phyloP scores from a whole-genome alignment of 1,140 invertebrate genomes.

The Phthorimaea operculella region DNA sequence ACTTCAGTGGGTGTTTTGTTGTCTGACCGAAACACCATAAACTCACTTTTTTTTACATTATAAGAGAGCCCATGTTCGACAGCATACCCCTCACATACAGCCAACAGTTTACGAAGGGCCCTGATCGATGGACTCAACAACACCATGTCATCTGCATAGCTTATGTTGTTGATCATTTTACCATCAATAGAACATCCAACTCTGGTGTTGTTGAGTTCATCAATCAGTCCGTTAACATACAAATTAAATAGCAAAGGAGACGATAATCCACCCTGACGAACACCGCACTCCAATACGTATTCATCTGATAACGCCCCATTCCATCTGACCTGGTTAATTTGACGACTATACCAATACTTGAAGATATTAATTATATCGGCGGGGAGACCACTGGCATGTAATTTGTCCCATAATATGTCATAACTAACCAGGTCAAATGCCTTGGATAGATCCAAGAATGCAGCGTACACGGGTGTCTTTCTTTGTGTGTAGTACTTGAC shows the following conservation, averaged over 20 bases:
- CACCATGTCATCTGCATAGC: conserved; percentile 8
- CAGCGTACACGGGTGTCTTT: background rate
- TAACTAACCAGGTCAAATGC: conserved; percentile 7
- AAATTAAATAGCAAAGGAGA: conserved; percentile 3
- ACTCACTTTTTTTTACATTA: conserved; percentile 8
- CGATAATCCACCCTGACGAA: conserved; percentile 1
- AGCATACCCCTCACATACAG: conserved; percentile 6
- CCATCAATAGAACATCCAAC: conserved; percentile 4
- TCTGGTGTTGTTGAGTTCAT: background rate
- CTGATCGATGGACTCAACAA: conserved; percentile 8
- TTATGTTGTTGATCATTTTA: background rate
- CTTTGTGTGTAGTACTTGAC: conserved; percentile 5
- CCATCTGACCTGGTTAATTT: background rate
- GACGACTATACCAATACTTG: conserved; percentile 4
- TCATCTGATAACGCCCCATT: background rate
- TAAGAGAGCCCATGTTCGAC: conserved; percentile 3
- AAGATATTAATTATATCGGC: conserved; percentile 1
- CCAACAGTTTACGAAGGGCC: background rate
- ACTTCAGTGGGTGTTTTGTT: background rate
- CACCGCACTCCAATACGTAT: background rate
- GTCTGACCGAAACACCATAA: conserved; percentile 1
- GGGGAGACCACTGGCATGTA: background rate
- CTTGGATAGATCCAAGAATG: background rate
- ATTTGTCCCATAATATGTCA: conserved; percentile 1
- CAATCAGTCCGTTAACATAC: background rate